Evolutionary conservation across 2,888 invertebrate genomes (phyloP), one percentile per base, ranked within the genome.

Genomic region (Eledona agricola): DNA sequence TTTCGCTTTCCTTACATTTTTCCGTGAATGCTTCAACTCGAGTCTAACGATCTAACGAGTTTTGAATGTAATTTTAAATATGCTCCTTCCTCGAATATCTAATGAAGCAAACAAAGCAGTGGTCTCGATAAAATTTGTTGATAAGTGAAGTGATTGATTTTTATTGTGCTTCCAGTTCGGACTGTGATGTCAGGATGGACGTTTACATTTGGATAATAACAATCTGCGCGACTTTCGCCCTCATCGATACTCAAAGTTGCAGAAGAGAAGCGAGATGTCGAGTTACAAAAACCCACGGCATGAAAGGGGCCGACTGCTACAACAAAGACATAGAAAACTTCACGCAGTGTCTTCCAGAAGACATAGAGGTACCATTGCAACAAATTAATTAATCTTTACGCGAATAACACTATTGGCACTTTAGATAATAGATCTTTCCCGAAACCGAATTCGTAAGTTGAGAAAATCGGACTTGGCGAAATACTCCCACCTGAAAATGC

Each of bases 351-450:
- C 51, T 73, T 4, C 58, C 69, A 7, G 65, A 59, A 22, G 68
- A 72, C 59, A 61, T 70, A 2, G 73, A 76, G 65, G 76, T 75
- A 67, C n/a, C n/a, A n/a, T n/a, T n/a, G n/a, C n/a, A n/a, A 65
- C 60, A 19, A 19, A 19, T 5, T 19, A 5, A 16, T 7, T 19
- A n/a, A 32, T n/a, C 6, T 29, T 11, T 11, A 15, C 10, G 16
- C n/a, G 7, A 17, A 34, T 17, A 9, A 17, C 7, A 7, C 1
- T 59, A n/a, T n/a, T n/a, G n/a, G n/a, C n/a, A n/a, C 62, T 65
- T 2, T 51, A 76, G 75, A 62, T 73, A 1, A 55, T 75, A 6
- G 74, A 75, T 32, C 57, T 74, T 16, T 65, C 71, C 1, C 64
- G 57, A 58, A 76, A 76, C 57, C 56, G 76, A 51, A 70, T 76